These are phyloP conservation scores for Protonibea diacanthus DNA, from an alignment of 2,797 vertebrate species.

Conservation along the genomic window DNA sequence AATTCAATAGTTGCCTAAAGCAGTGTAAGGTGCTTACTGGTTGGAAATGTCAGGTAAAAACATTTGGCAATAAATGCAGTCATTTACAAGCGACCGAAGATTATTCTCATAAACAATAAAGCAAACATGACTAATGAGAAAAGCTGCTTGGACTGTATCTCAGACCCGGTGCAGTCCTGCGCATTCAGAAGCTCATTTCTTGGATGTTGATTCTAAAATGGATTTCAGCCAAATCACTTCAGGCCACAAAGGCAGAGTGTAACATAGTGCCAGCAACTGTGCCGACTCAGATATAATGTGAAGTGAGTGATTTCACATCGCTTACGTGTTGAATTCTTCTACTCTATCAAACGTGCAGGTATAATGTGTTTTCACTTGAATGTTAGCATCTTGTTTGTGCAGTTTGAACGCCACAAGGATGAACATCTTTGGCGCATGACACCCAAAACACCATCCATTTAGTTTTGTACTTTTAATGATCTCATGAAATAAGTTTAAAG, in stretches of 20 bases:
- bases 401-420: slow-evolving; percentile 29
- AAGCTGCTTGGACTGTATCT: slow-evolving; percentile 61
- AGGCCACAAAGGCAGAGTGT: slow-evolving; percentile 68
- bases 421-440: slow-evolving; percentile 21
- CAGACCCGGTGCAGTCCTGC: slow-evolving; percentile 54
- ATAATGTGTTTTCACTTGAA: slow-evolving; percentile 42
- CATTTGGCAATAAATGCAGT: slow-evolving; percentile 52
- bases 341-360: slow-evolving; percentile 59
- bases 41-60: slow-evolving; percentile 59
- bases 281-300: slow-evolving; percentile 68
- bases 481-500: slow-evolving; percentile 18
- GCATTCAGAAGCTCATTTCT: slow-evolving; percentile 71
- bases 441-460: not conserved
- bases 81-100: slow-evolving; percentile 65
- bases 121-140: slow-evolving; percentile 75
- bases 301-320: slow-evolving; percentile 58
- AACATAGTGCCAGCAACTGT: slow-evolving; percentile 70
- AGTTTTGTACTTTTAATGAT: slow-evolving; percentile 19
- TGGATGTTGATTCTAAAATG: slow-evolving; percentile 76
- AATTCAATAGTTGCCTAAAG: slow-evolving; percentile 62
- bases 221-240: slow-evolving; percentile 75
- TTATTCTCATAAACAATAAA: slow-evolving; percentile 75
- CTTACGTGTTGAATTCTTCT: slow-evolving; percentile 45
- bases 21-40: slow-evolving; percentile 53
- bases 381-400: slow-evolving; percentile 20